Evolutionary conservation across 2,113 vertebrate species (phyloP).

Genomic region (Ceyx melanurus): DNA sequence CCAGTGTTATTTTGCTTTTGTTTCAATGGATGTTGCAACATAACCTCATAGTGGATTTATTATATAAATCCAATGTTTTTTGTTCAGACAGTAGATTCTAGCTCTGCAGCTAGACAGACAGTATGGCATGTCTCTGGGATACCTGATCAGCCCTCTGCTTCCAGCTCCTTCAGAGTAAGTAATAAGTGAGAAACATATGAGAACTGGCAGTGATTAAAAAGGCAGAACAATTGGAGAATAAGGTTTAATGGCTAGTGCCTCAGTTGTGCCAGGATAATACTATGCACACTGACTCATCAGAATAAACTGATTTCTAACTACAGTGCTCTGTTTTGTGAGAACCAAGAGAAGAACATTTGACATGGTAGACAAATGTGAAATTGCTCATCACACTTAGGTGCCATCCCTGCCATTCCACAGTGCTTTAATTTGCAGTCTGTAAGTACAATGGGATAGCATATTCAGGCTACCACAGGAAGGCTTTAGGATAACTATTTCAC

Average conservation of each 20-base stretch:
- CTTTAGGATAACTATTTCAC: neutral
- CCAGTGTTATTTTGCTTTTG: neutral
- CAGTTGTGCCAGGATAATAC: neutral
- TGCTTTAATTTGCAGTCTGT: neutral
- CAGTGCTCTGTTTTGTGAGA: neutral
- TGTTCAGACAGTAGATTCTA: neutral
- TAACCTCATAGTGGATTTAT: neutral
- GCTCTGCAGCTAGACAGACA: neutral
- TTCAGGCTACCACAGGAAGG: neutral
- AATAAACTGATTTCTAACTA: conserved; percentile 4
- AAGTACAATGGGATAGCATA: neutral
- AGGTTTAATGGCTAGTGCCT: conserved; percentile 40
- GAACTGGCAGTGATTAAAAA: conserved; percentile 16
- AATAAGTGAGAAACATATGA: neutral
- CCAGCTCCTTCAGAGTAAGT: neutral
- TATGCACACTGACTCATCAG: conserved; percentile 27
- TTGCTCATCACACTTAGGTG: neutral
- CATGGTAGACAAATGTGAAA: neutral
- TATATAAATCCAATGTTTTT: neutral
- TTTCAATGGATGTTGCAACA: neutral
- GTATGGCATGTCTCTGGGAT: neutral
- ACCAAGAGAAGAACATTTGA: neutral
- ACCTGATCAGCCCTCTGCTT: neutral
- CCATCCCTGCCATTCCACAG: neutral
- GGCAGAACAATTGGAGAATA: conserved; percentile 13